Percentiles rank a stretch among this genome's conserved stretches.
Evolutionary conservation across 1,140 invertebrate species (phyloP).

Genomic region (Brachionus asplanchnoidis): DNA sequence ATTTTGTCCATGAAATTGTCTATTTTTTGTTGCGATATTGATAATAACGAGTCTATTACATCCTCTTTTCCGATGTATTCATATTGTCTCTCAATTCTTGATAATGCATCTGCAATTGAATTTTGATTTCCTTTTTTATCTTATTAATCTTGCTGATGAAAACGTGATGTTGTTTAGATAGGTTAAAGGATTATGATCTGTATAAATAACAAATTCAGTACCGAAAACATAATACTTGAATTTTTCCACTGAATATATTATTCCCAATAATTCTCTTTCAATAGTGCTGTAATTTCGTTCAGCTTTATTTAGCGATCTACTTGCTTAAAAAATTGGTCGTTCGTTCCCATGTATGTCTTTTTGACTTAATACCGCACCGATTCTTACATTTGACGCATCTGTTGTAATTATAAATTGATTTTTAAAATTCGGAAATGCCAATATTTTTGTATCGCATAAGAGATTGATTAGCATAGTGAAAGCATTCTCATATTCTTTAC

Average conservation of each 20-base stretch:
- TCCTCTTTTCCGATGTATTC: too few species aligned
- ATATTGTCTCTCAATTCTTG: too few species aligned
- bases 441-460: not conserved
- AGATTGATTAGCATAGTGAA: too few species aligned
- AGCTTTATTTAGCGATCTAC: not conserved
- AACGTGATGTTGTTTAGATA: not conserved
- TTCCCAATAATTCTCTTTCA: not conserved
- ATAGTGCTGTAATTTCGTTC: too few species aligned
- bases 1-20: too few species aligned
- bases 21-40: too few species aligned
- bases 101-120: not conserved
- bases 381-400: not conserved
- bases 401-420: not conserved
- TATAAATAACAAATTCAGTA: not conserved
- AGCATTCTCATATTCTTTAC: not conserved
- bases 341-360: not conserved
- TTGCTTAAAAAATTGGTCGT: not conserved
- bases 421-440: not conserved
- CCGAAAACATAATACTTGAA: not conserved
- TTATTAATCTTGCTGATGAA: not conserved
- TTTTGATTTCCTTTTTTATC: not conserved
- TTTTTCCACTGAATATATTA: not conserved
- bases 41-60: too few species aligned
- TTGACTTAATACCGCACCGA: slow-evolving; percentile 12
- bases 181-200: not conserved